A percentile compares a stretch with the other conserved stretches of the same genome.
These are phyloP conservation scores for Jacana jacana DNA, from an alignment of 2,113 vertebrate genomes.

Conservation along the genomic window DNA sequence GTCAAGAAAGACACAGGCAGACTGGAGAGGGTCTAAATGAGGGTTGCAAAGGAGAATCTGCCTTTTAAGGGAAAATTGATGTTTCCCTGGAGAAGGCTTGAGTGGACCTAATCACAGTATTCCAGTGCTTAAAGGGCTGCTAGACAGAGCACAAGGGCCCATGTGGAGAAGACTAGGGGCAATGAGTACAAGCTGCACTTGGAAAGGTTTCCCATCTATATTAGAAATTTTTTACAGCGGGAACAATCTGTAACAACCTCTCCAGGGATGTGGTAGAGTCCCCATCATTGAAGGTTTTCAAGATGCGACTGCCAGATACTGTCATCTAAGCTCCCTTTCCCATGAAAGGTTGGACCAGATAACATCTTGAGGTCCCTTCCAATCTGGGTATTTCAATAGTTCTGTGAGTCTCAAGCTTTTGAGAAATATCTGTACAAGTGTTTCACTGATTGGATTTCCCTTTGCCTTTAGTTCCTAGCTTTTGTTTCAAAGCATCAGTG, in stretches of 20 bases:
- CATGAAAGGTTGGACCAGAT: background rate
- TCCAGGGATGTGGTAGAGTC: background rate
- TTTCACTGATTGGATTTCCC: background rate
- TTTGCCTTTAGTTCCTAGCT: background rate
- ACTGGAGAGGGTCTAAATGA: background rate
- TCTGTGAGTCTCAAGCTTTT: background rate
- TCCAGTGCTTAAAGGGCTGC: background rate
- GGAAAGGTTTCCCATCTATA: background rate
- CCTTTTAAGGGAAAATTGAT: background rate
- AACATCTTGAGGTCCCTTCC: background rate
- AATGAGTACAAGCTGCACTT: accelerated
- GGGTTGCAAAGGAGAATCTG: background rate
- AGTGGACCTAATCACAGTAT: background rate
- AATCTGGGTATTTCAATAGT: background rate
- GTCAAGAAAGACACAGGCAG: background rate
- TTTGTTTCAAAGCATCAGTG: background rate
- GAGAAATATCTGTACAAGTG: background rate
- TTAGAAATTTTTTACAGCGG: background rate
- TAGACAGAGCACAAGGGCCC: background rate
- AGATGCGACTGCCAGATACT: background rate
- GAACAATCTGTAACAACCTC: background rate
- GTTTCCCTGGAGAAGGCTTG: background rate
- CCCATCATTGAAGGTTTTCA: accelerated
- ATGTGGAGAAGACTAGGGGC: background rate
- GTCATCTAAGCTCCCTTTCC: background rate